Percentiles rank a stretch among this genome's conserved stretches.
These are phyloP conservation scores for Nezara viridula DNA, from an alignment of 2,888 invertebrate genomes.

Conservation along the genomic window DNA sequence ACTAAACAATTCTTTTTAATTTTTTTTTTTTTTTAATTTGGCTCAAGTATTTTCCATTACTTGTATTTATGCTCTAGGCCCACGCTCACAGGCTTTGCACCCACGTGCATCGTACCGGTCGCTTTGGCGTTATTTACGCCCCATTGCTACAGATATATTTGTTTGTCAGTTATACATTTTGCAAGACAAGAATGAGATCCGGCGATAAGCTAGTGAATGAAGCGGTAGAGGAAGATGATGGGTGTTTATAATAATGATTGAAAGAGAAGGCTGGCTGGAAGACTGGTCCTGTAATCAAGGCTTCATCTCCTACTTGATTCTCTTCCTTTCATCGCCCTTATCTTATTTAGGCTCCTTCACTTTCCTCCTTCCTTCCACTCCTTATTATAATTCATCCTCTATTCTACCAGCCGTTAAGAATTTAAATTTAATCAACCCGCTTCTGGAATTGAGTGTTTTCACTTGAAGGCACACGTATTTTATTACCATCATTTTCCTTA, in stretches of 20 bases:
- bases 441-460: not conserved
- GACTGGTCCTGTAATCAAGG: conserved; percentile 41
- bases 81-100: too few species aligned
- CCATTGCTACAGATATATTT: too few species aligned
- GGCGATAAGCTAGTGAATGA: not conserved
- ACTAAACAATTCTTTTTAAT: too few species aligned
- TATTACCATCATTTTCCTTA: too few species aligned
- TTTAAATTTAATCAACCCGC: not conserved
- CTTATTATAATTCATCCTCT: not conserved
- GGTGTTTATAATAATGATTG: conserved; percentile 44
- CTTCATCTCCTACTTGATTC: conserved; percentile 32
- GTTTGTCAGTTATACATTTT: not conserved
- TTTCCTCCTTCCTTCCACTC: not conserved
- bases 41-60: too few species aligned
- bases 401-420: too few species aligned
- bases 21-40: too few species aligned
- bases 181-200: not conserved
- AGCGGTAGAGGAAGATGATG: not conserved
- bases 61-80: too few species aligned
- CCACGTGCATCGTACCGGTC: too few species aligned
- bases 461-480: not conserved
- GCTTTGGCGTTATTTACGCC: too few species aligned
- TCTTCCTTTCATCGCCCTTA: conserved; percentile 39
- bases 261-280: not conserved
- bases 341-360: conserved; percentile 34